A percentile compares a stretch with the other conserved stretches of the same genome.
These are phyloP conservation scores for Mesembrinibis cayennensis DNA, from an alignment of 2,113 vertebrate species.

Conservation along the genomic window DNA sequence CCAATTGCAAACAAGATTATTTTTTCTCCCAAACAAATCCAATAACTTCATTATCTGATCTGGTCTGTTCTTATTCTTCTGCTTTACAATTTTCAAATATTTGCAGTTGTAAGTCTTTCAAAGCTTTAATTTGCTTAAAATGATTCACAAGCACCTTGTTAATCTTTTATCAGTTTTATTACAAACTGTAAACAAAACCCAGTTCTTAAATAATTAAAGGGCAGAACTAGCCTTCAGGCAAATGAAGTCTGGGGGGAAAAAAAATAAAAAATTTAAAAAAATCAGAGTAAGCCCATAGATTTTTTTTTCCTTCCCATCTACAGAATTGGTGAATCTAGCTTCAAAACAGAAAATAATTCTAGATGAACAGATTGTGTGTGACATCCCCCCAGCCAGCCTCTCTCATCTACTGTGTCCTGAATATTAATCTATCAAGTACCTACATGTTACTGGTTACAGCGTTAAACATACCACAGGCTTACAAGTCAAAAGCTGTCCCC, in stretches of 20 bases:
- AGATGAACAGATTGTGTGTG: slow-evolving; percentile 44
- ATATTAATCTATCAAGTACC: slow-evolving; percentile 48
- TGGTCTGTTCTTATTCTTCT: neutral
- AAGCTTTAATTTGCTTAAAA: slow-evolving; percentile 59
- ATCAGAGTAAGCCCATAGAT: neutral
- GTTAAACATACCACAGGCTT: neutral
- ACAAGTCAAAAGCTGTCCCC: neutral
- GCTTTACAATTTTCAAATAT: slow-evolving; percentile 42
- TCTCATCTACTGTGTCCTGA: slow-evolving; percentile 40
- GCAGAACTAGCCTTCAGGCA: slow-evolving; percentile 54
- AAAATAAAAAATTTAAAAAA: neutral
- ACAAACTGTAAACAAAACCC: slow-evolving; percentile 72
- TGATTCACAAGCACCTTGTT: slow-evolving; percentile 62
- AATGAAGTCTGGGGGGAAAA: neutral
- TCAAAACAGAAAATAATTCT: slow-evolving; percentile 16
- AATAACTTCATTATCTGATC: slow-evolving; percentile 36
- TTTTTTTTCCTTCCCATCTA: neutral
- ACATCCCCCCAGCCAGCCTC: slow-evolving; percentile 26
- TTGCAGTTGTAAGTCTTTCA: slow-evolving; percentile 51
- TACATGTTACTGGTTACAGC: neutral
- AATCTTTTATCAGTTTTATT: slow-evolving; percentile 73
- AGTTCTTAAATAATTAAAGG: slow-evolving; percentile 70
- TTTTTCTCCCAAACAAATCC: slow-evolving; percentile 32
- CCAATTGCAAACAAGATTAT: neutral
- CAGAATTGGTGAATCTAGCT: neutral